Percentiles rank a stretch among this genome's conserved stretches.
Conservation (phyloP, 2,888 invertebrate genomes). For the Drosophila pullipes region DNA sequence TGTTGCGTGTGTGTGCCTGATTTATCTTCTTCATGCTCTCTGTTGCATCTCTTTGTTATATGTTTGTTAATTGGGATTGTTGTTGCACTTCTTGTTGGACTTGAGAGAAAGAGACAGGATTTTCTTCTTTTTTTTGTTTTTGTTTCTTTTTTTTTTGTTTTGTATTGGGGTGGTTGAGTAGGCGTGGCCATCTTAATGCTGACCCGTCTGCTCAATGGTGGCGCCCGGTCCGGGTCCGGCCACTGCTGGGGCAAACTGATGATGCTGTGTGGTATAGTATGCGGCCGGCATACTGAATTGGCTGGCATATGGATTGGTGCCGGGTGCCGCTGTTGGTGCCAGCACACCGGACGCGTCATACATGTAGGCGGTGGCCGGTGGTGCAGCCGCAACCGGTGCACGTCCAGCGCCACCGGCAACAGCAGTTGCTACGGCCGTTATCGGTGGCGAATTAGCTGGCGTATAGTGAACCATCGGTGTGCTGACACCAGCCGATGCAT, state of each 20-base stretch:
- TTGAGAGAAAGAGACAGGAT: conserved; percentile 24
- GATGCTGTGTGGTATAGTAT: conserved; percentile 81
- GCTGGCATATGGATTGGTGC: conserved; percentile 84
- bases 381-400: conserved; percentile 60
- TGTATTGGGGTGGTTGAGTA: no score
- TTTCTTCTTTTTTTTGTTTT: conserved; percentile 1
- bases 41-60: conserved; percentile 7
- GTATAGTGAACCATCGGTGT: conserved; percentile 76
- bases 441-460: conserved; percentile 84
- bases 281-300: conserved; percentile 82
- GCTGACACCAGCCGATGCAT: conserved; percentile 74
- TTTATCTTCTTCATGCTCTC: conserved; percentile 14
- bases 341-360: conserved; percentile 84
- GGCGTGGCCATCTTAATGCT: conserved; percentile 53
- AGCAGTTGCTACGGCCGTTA: conserved; percentile 69
- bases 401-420: conserved; percentile 59
- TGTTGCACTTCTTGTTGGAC: conserved; percentile 15
- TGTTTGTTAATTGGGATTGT: conserved; percentile 12
- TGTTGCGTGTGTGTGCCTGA: conserved; percentile 9
- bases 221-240: conserved; percentile 71
- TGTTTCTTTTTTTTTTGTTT: background rate
- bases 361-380: conserved; percentile 80
- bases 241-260: conserved; percentile 70
- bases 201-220: conserved; percentile 67
- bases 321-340: conserved; percentile 82